Base-by-base conservation (phyloP, 2,888 invertebrate species). In the Criorhina ranunculi region DNA sequence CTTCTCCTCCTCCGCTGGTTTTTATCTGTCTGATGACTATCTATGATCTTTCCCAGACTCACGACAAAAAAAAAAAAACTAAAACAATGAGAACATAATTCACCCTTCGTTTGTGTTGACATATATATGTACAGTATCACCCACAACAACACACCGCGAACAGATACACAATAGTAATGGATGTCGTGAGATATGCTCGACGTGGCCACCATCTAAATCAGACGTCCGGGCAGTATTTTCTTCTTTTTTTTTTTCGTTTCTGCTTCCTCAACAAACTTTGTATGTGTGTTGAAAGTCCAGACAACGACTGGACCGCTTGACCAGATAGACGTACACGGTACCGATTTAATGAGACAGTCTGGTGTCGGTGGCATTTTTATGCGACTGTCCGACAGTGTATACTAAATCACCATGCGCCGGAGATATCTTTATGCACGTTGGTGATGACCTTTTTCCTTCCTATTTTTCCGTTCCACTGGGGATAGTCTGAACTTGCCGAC, bases 351-450 rank as follows among this genome's bases (percentile, higher is more conserved):
- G 83, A 83, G 83, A 79, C 83, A 83, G 67, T 12, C 78, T 67
- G 83, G 78, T 75, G 78, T 67, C 83, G 78, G 78, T 83, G 83
- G 83, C 83, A 83, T 67, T 83, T 83, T 83, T 83, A 83, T 79
- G 78, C 62, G 78, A 75, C 83, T 73, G 57, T 69, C 69, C 17
- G 57, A 55, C 33, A 40, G 11, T 3, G 15, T 5, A 55, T 70
- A 69, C 62, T 83, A 83, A 78, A 78, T 83, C 83, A 78, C 53
- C 59, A 69, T 31, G 53, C n/a, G n/a, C 44, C 64, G n/a, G 59
- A 51, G 70, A 82, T 76, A 82, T 66, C 77, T 82, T 66, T 82
- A 67, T 72, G 78, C 78, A 78, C 60, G 67, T 67, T 46, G 37
- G 67, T 53, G 83, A 83, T 73, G 83, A 83, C 78, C 83, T 83